These are phyloP conservation scores for Aspidapion aeneum DNA, from an alignment of 2,888 invertebrate genomes.

Conservation along the genomic window DNA sequence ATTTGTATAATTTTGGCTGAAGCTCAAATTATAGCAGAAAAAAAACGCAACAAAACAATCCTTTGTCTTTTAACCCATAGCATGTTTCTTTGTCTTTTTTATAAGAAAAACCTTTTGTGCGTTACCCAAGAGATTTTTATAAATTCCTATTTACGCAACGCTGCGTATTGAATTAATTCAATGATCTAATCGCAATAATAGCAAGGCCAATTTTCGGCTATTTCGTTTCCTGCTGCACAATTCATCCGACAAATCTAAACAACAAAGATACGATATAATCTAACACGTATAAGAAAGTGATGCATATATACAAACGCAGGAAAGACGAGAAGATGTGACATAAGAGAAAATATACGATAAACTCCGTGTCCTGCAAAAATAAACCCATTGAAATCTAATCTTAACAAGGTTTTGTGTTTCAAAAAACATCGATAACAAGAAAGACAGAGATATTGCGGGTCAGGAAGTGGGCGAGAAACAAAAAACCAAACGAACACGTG, in stretches of 20 bases:
- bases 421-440: neutral
- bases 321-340: too few species aligned
- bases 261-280: too few species aligned
- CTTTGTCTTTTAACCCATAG: too few species aligned
- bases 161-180: neutral
- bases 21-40: too few species aligned
- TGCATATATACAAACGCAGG: too few species aligned
- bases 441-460: neutral
- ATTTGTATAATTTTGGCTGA: too few species aligned
- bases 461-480: neutral
- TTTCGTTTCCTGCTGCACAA: neutral
- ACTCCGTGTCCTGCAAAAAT: neutral
- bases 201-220: neutral
- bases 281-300: too few species aligned
- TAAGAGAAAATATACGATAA: neutral
- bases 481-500: neutral
- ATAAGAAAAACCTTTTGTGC: neutral
- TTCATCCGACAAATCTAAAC: too few species aligned
- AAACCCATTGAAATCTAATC: neutral
- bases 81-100: neutral
- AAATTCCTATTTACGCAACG: neutral
- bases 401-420: neutral
- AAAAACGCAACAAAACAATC: too few species aligned
- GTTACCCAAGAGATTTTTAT: neutral
- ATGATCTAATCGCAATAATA: neutral